Conservation (phyloP, 1,140 invertebrate genomes). For the Formica exsecta region DNA sequence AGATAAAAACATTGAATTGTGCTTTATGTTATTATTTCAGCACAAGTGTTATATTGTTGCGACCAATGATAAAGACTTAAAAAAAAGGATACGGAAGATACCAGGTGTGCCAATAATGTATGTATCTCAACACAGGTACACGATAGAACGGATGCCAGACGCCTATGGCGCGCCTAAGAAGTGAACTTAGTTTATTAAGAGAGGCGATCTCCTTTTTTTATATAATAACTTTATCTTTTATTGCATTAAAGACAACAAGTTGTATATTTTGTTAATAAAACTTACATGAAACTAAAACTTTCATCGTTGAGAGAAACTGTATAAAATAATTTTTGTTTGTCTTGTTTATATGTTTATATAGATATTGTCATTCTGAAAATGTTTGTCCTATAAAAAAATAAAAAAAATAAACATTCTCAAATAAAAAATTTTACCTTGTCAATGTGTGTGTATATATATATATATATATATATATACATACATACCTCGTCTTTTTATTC, state of each 20-base stretch:
- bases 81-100: conserved; percentile 98
- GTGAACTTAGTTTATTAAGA: conserved; percentile 68
- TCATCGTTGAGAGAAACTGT: too few species aligned
- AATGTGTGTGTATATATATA: too few species aligned
- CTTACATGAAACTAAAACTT: too few species aligned
- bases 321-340: too few species aligned
- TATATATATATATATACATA: too few species aligned
- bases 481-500: too few species aligned
- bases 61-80: conserved; percentile 99
- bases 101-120: conserved; percentile 99
- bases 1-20: background rate
- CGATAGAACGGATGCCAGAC: conserved; percentile 99
- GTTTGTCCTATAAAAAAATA: too few species aligned
- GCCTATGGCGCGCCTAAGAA: conserved; percentile 96
- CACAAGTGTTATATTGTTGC: conserved; percentile 99
- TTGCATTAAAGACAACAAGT: conserved; percentile 29
- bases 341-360: too few species aligned
- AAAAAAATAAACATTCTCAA: too few species aligned
- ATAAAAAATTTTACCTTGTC: too few species aligned
- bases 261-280: conserved; percentile 13
- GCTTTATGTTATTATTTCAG: conserved; percentile 87
- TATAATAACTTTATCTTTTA: conserved; percentile 13
- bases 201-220: background rate
- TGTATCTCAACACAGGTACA: conserved; percentile 96
- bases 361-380: too few species aligned